Percentiles rank a stretch among this genome's conserved stretches.
These are phyloP conservation scores for Chauna torquata DNA, from an alignment of 2,113 vertebrate species.

Conservation along the genomic window DNA sequence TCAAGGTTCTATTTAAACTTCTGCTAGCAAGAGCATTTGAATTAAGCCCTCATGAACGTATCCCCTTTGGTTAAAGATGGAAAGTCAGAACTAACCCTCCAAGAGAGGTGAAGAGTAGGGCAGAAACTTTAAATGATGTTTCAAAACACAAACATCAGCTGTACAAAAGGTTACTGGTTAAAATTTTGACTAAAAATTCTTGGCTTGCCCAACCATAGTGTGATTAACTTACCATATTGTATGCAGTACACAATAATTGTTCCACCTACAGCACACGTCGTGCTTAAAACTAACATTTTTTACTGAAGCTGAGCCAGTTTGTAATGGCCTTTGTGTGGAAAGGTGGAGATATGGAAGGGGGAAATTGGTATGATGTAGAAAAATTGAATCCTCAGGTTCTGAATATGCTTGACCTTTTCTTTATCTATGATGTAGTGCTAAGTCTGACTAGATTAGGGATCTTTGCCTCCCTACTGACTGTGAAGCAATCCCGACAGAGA, in stretches of 20 bases:
- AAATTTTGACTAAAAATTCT: conserved; percentile 45
- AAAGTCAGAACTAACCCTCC: background rate
- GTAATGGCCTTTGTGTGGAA: background rate
- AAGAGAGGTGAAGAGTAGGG: background rate
- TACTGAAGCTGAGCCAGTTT: background rate
- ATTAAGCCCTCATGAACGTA: background rate
- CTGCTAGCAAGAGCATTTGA: background rate
- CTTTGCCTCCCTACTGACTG: background rate
- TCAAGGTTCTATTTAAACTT: background rate
- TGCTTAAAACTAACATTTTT: conserved; percentile 26
- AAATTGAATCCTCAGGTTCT: conserved; percentile 22
- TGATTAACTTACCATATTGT: conserved; percentile 3
- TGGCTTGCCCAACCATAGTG: conserved; percentile 29
- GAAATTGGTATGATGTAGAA: conserved; percentile 9
- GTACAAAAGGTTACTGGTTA: conserved; percentile 16
- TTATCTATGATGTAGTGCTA: background rate
- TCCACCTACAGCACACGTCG: conserved; percentile 29
- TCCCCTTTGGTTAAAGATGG: background rate
- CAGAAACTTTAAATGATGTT: background rate
- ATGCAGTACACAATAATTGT: background rate
- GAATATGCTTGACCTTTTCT: background rate
- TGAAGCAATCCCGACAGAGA: conserved; percentile 25
- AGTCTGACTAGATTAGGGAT: background rate
- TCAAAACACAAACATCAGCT: conserved; percentile 37
- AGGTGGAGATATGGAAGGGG: background rate